Percentiles rank a stretch among this genome's conserved stretches.
phyloP scores from a whole-genome alignment of 2,113 vertebrate genomes.

The Ceuthmochares aereus region DNA sequence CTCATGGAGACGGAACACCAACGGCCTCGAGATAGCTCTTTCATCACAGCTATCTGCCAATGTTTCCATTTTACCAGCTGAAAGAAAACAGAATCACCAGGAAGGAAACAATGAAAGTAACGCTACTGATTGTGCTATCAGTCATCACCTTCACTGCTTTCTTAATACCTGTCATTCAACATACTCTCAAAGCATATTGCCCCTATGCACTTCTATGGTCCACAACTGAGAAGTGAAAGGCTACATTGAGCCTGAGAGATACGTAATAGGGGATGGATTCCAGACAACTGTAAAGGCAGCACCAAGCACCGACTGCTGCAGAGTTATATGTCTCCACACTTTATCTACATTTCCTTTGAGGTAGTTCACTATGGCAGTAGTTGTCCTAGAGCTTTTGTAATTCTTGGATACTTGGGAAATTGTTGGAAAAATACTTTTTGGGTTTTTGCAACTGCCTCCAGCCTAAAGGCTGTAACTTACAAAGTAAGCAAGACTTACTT shows the following conservation, averaged over 20 bases:
- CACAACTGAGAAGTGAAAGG: neutral
- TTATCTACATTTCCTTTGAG: neutral
- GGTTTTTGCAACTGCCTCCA: neutral
- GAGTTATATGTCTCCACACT: neutral
- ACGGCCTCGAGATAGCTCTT: neutral
- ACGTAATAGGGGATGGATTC: neutral
- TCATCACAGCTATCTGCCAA: neutral
- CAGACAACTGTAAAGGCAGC: neutral
- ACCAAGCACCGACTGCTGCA: neutral
- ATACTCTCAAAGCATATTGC: neutral
- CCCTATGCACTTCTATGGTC: neutral
- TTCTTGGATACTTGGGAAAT: neutral
- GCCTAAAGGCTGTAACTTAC: neutral
- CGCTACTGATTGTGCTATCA: neutral
- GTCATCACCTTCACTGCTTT: neutral
- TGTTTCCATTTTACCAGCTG: neutral
- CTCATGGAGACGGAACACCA: slow-evolving; percentile 79
- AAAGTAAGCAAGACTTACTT: neutral
- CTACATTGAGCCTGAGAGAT: neutral
- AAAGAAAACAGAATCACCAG: neutral
- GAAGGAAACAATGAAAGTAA: neutral
- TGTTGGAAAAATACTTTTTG: neutral
- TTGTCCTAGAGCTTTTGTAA: neutral
- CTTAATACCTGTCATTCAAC: neutral
- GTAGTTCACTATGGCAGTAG: neutral